phyloP scores from a whole-genome alignment of 2,797 vertebrate species.

The Parauchenoglanis ngamensis region DNA sequence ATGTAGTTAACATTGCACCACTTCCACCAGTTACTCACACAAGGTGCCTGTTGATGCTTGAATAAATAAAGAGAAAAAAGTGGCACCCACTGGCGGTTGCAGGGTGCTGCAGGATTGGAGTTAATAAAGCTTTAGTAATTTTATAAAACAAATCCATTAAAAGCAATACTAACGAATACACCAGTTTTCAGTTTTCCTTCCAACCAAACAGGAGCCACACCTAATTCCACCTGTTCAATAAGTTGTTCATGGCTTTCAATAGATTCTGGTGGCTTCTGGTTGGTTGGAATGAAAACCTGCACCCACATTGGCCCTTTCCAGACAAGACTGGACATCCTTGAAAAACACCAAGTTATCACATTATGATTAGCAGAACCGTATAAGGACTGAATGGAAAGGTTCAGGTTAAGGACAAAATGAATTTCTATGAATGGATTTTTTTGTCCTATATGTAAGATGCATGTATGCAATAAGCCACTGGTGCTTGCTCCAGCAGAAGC shows the following conservation, averaged over 20 bases:
- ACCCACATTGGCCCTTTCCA: no score
- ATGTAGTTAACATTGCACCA: constrained; percentile 7
- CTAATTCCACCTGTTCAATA: no score
- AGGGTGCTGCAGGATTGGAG: constrained; percentile 46
- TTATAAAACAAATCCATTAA: constrained; percentile 1
- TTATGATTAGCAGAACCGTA: not conserved
- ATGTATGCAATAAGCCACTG: constrained; percentile 55
- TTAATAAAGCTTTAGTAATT: not conserved
- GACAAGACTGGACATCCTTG: no score
- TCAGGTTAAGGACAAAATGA: no score
- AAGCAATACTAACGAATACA: not conserved
- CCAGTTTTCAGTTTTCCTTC: no score
- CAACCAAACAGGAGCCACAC: no score
- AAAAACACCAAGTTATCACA: not conserved
- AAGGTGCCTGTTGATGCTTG: constrained; percentile 13
- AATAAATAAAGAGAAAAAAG: constrained; percentile 67
- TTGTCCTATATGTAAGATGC: not conserved
- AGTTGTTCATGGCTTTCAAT: no score
- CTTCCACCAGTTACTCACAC: constrained; percentile 25
- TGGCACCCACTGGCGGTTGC: constrained; percentile 76
- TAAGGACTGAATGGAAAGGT: no score
- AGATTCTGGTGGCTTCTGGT: no score
- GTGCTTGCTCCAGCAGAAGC: constrained; percentile 44
- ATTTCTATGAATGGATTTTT: not conserved
- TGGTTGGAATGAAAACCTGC: no score